phyloP scores from a whole-genome alignment of 2,888 invertebrate genomes.

The Cabera pusaria region DNA sequence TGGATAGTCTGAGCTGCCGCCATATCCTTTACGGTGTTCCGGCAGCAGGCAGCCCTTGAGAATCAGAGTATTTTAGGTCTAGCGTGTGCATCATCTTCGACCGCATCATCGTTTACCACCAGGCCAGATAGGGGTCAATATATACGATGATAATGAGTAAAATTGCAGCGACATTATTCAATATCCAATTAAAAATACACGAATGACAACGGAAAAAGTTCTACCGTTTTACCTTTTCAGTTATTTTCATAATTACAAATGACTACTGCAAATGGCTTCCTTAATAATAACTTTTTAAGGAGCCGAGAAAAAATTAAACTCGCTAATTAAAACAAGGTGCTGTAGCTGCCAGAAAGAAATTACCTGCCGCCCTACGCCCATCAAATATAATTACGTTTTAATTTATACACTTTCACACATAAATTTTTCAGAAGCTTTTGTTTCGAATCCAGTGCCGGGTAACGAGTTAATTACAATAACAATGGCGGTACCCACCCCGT shows the following conservation, averaged over 20 bases:
- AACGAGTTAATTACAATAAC: slow-evolving; percentile 70
- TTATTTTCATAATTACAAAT: slow-evolving; percentile 8
- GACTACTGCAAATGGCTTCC: slow-evolving; percentile 8
- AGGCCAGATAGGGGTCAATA: no score
- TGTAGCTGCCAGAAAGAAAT: slow-evolving; percentile 24
- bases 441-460: slow-evolving; percentile 42
- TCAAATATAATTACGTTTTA: slow-evolving; percentile 35
- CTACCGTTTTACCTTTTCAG: no score
- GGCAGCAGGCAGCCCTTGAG: no score
- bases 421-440: slow-evolving; percentile 35
- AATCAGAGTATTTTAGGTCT: no score
- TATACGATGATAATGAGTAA: no score
- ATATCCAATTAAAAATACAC: no score
- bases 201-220: no score
- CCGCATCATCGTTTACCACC: no score
- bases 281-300: slow-evolving; percentile 26
- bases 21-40: no score
- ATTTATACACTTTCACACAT: slow-evolving; percentile 37
- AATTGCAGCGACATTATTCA: no score
- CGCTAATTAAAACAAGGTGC: slow-evolving; percentile 32
- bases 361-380: slow-evolving; percentile 29
- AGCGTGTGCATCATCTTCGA: no score
- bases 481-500: slow-evolving; percentile 49
- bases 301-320: slow-evolving; percentile 20
- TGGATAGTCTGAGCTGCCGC: no score